phyloP scores from a whole-genome alignment of 2,888 invertebrate genomes.

The Colletes collaris region DNA sequence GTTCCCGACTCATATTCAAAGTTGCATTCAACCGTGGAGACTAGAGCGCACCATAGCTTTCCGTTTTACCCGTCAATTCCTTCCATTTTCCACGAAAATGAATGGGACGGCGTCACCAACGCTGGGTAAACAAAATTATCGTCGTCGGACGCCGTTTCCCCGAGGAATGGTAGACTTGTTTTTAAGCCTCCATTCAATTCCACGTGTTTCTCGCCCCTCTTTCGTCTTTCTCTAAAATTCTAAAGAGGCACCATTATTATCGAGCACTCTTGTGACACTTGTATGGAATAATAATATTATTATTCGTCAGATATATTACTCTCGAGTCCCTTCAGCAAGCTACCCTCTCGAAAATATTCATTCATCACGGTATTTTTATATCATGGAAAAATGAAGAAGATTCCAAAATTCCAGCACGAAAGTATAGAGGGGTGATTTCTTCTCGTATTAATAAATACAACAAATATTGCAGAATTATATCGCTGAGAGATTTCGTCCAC shows the following conservation, averaged over 20 bases:
- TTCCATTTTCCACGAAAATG: constrained; percentile 53
- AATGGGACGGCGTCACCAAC: constrained; percentile 37
- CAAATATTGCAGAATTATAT: too few species aligned
- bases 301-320: neutral
- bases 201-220: constrained; percentile 11
- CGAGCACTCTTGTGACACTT: neutral
- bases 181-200: constrained; percentile 38
- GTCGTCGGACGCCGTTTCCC: constrained; percentile 21
- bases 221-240: constrained; percentile 4
- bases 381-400: too few species aligned
- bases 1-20: constrained; percentile 57
- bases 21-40: constrained; percentile 38
- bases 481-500: too few species aligned
- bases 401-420: too few species aligned
- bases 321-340: too few species aligned
- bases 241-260: neutral
- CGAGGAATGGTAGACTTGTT: constrained; percentile 16
- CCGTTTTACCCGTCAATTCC: constrained; percentile 56
- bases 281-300: constrained; percentile 1
- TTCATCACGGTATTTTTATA: too few species aligned
- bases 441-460: too few species aligned
- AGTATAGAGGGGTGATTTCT: too few species aligned
- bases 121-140: constrained; percentile 43
- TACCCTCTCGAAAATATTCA: too few species aligned
- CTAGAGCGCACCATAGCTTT: constrained; percentile 38